Base-by-base conservation (phyloP, 2,113 vertebrate species). In the Edolisoma coerulescens region DNA sequence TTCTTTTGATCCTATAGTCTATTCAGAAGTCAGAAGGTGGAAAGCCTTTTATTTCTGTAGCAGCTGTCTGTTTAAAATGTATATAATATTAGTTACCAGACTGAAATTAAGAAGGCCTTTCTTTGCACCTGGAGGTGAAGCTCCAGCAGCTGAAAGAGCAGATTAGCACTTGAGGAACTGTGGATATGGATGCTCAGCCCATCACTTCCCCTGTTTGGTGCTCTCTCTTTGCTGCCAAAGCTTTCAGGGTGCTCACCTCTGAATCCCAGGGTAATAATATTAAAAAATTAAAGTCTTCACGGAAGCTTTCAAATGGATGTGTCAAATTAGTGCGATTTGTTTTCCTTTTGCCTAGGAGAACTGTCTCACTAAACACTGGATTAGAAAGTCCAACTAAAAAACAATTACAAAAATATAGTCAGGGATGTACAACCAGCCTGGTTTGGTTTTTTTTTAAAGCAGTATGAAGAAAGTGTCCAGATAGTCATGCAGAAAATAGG, bases 381-480 rank as follows among this genome's bases (percentile, higher is more conserved):
- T 65, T n/a, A 74, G n/a, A 23, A 90, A 71, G 13, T 37, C 28
- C 10, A 19, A 16, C 24, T 73, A 7, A 87, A 73, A 78, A 83
- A 39, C 27, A 47, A 53, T 41, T 24, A 54, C 35, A 44, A 33
- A 64, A 49, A 60, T 44, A 21, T 1, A 64, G 28, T 61, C 16
- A 67, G 42, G 19, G 47, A 61, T 10, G 2, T 42, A 39, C 0
- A 0, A 33, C 33, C 69, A 24, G 28, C 47, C 41, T 82, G 32
- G 16, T 20, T 35, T 49, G 60, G 13, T 21, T 84, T 73, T 47
- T 47, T 45, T 27, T 8, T 24, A 73, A 41, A 69, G 37, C 33
- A 83, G 22, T 33, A 33, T 20, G 27, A 84, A 69, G 50, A 69
- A 87, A 93, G 54, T 0, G 0, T 76, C 3, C 8, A 42, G 26